Evolutionary conservation across 2,888 invertebrate genomes (phyloP).

Genomic region (Harpalus rufipes): DNA sequence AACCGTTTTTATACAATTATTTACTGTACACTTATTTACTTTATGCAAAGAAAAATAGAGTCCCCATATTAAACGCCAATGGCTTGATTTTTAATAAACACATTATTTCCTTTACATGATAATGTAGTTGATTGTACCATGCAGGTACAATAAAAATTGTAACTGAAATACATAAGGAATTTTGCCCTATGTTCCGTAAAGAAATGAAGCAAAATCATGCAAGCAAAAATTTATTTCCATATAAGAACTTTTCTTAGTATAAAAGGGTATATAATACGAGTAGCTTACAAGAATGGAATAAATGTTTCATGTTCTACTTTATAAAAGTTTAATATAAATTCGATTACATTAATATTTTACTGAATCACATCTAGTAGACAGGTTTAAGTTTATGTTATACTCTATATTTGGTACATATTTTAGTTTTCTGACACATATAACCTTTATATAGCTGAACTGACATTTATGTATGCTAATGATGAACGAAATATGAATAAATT

Average conservation of each 20-base stretch:
- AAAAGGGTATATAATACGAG: neutral
- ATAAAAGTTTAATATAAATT: conserved; percentile 29
- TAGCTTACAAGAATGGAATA: neutral
- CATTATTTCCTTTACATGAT: too few species aligned
- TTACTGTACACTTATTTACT: too few species aligned
- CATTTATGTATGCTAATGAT: conserved; percentile 36
- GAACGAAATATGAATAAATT: conserved; percentile 37
- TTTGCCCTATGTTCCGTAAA: too few species aligned
- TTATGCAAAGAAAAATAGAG: too few species aligned
- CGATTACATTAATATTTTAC: conserved; percentile 23
- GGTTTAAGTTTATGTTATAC: conserved; percentile 16
- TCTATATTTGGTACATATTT: conserved; percentile 29
- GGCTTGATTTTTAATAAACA: too few species aligned
- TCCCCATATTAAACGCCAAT: too few species aligned
- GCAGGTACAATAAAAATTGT: too few species aligned
- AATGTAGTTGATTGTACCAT: too few species aligned
- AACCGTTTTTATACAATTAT: too few species aligned
- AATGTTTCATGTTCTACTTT: neutral
- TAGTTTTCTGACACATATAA: conserved; percentile 23
- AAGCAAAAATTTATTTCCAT: too few species aligned
- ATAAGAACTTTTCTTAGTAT: neutral
- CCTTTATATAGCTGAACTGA: conserved; percentile 32
- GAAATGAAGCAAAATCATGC: too few species aligned
- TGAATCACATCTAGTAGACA: conserved; percentile 4
- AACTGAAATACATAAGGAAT: too few species aligned